A percentile compares a stretch with the other conserved stretches of the same genome.
Evolutionary conservation across 2,797 vertebrate species (phyloP).

Genomic region (Nannoperca obscura): DNA sequence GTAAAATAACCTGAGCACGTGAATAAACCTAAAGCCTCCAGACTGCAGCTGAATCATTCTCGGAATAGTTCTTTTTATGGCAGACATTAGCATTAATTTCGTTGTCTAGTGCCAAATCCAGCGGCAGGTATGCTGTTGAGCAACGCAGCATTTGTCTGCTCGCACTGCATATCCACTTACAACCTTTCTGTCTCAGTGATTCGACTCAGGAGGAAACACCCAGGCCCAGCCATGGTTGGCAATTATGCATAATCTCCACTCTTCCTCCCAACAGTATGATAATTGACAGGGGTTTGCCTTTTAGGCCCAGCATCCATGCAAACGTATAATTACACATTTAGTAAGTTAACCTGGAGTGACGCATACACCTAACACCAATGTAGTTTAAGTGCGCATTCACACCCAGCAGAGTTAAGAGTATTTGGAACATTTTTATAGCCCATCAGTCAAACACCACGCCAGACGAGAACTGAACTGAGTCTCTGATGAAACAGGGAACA

Average conservation of each 20-base stretch:
- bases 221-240: conserved; percentile 64
- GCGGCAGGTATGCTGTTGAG: conserved; percentile 66
- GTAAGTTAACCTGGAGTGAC: conserved; percentile 33
- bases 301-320: conserved; percentile 58
- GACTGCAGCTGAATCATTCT: neutral
- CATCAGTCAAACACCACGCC: neutral
- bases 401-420: neutral
- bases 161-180: conserved; percentile 78
- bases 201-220: conserved; percentile 78
- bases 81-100: conserved; percentile 52
- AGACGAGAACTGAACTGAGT: neutral
- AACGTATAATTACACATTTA: conserved; percentile 67
- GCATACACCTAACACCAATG: neutral
- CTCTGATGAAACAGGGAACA: neutral
- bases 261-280: conserved; percentile 73
- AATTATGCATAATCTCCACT: conserved; percentile 82
- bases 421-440: neutral
- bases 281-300: conserved; percentile 72
- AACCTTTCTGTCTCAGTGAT: conserved; percentile 73
- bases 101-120: conserved; percentile 55
- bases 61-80: conserved; percentile 9
- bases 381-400: neutral
- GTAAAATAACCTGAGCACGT: neutral
- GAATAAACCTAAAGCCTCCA: neutral
- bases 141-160: conserved; percentile 75